phyloP scores from a whole-genome alignment of 2,888 invertebrate species.

The Dendrolimus pini region DNA sequence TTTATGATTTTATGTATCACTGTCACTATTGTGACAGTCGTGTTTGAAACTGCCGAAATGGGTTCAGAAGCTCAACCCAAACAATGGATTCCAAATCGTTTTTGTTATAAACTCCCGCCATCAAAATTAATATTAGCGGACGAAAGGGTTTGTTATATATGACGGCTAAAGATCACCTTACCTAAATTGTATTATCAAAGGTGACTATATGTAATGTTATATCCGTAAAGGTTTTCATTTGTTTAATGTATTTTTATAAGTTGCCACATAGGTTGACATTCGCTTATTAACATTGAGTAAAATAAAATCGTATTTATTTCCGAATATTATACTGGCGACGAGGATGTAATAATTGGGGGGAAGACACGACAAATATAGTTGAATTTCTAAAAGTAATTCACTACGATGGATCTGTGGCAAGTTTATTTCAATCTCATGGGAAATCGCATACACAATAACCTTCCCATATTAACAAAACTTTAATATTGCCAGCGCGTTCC shows the following conservation, averaged over 20 bases:
- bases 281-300: too few relatives aligned
- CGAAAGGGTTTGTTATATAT: neutral
- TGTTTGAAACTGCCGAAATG: too few relatives aligned
- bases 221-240: too few relatives aligned
- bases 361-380: conserved; percentile 1
- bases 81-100: neutral
- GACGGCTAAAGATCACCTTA: neutral
- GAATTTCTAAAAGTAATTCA: neutral
- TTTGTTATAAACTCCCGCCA: neutral
- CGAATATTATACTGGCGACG: too few relatives aligned
- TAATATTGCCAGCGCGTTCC: conserved; percentile 46
- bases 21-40: too few relatives aligned
- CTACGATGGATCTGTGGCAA: neutral
- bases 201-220: conserved; percentile 13
- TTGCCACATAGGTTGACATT: too few relatives aligned
- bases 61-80: neutral
- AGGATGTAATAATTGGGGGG: too few relatives aligned
- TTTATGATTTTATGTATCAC: too few relatives aligned
- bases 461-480: conserved; percentile 60
- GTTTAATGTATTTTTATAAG: too few relatives aligned
- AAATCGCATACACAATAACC: conserved; percentile 45
- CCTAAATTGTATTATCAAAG: conserved; percentile 28
- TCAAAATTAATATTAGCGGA: neutral
- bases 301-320: too few relatives aligned
- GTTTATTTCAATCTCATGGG: conserved; percentile 45